phyloP scores from a whole-genome alignment of 2,888 invertebrate species.

The Electrophaes corylata region DNA sequence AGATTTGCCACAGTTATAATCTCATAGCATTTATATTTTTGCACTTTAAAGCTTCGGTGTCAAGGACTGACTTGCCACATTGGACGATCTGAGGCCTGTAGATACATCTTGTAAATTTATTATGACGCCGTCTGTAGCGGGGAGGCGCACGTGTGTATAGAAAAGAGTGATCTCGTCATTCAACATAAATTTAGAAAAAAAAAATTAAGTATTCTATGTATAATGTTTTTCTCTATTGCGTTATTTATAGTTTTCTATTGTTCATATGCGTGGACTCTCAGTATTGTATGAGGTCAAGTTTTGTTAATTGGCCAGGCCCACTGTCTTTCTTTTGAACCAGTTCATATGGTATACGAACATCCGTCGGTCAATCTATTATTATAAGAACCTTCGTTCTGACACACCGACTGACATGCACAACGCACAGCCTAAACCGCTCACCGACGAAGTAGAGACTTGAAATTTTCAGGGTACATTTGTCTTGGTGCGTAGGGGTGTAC shows the following conservation, averaged over 20 bases:
- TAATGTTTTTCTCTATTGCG: not conserved
- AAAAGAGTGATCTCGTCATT: conserved; percentile 20
- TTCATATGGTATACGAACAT: too few species aligned
- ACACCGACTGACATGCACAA: too few species aligned
- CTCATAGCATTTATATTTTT: conserved; percentile 33
- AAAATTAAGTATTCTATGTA: conserved; percentile 16
- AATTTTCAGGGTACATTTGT: too few species aligned
- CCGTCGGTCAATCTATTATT: too few species aligned
- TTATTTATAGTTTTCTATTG: conserved; percentile 5
- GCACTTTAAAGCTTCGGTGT: conserved; percentile 31
- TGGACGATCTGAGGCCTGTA: conserved; percentile 30
- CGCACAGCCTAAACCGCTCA: too few species aligned
- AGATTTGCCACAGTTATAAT: conserved; percentile 29
- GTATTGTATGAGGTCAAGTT: not conserved
- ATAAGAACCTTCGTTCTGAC: too few species aligned
- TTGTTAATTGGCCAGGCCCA: not conserved
- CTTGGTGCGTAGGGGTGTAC: too few species aligned
- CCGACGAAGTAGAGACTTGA: too few species aligned
- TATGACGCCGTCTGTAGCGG: conserved; percentile 25
- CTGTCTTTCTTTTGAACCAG: too few species aligned
- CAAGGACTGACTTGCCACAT: conserved; percentile 32
- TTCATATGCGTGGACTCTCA: conserved; percentile 18
- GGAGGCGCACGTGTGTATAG: conserved; percentile 15
- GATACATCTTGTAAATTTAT: conserved; percentile 29
- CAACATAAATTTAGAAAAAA: conserved; percentile 7